Percentiles rank a stretch among this genome's conserved stretches.
These are phyloP conservation scores for Eulemur albifrons DNA, from an alignment of 2,797 vertebrate species.

Conservation along the genomic window DNA sequence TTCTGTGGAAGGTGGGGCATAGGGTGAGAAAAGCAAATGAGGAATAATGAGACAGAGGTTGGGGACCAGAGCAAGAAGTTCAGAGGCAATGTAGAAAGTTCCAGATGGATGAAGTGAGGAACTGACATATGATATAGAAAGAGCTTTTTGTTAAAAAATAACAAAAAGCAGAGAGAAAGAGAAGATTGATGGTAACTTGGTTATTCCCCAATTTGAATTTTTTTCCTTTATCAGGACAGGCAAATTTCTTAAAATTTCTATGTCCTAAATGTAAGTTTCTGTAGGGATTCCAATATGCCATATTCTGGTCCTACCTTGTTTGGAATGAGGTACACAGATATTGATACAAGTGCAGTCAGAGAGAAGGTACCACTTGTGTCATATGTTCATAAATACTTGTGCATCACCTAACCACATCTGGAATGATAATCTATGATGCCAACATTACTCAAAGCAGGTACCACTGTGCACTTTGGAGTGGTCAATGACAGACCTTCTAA, in stretches of 20 bases:
- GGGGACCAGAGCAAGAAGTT: background rate
- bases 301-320: background rate
- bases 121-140: background rate
- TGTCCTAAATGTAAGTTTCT: background rate
- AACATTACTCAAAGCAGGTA: background rate
- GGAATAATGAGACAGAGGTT: background rate
- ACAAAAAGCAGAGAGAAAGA: background rate
- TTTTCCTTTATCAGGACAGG: background rate
- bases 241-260: background rate
- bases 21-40: background rate
- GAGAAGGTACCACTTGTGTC: background rate
- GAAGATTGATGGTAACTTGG: background rate
- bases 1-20: slow-evolving; percentile 80
- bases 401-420: background rate
- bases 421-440: background rate
- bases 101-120: background rate
- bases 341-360: background rate
- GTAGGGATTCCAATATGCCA: background rate
- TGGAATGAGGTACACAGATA: background rate
- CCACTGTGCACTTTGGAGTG: background rate
- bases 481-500: background rate
- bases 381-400: background rate
- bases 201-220: background rate
- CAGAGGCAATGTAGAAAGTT: background rate
- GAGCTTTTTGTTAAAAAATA: background rate